Conservation (phyloP, 2,113 vertebrate genomes). For the Murina feae region DNA sequence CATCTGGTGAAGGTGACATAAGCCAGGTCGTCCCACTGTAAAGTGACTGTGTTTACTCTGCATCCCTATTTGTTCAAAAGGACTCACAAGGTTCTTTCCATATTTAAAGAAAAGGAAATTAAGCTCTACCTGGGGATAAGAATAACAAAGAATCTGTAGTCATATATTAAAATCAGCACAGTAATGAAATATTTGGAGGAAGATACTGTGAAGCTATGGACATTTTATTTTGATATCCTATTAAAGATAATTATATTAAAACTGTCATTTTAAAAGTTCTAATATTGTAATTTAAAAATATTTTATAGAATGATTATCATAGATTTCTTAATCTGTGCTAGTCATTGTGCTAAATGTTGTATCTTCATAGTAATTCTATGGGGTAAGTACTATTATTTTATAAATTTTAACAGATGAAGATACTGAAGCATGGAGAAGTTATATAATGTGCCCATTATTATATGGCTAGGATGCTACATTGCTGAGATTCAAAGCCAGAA, state of each 20-base stretch:
- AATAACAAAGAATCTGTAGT: not conserved
- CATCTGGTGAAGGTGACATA: not conserved
- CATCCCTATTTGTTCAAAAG: not conserved
- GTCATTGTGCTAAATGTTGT: not conserved
- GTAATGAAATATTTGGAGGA: not conserved
- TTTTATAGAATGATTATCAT: not conserved
- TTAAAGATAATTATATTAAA: not conserved
- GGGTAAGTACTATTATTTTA: not conserved
- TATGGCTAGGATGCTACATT: not conserved
- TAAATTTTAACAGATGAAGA: not conserved
- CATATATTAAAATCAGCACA: not conserved
- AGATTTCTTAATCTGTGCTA: not conserved
- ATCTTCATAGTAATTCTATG: not conserved
- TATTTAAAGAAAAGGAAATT: not conserved
- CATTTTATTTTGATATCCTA: not conserved
- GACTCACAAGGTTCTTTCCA: not conserved
- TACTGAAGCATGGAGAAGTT: not conserved
- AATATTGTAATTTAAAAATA: not conserved
- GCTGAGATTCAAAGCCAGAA: not conserved
- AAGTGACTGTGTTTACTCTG: not conserved
- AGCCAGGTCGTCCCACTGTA: not conserved
- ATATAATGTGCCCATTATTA: not conserved
- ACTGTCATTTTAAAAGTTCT: not conserved
- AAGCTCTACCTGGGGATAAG: not conserved
- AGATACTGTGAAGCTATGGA: not conserved